These are phyloP conservation scores for Sciurus vulgaris DNA, from an alignment of 2,797 vertebrate genomes.

Conservation along the genomic window DNA sequence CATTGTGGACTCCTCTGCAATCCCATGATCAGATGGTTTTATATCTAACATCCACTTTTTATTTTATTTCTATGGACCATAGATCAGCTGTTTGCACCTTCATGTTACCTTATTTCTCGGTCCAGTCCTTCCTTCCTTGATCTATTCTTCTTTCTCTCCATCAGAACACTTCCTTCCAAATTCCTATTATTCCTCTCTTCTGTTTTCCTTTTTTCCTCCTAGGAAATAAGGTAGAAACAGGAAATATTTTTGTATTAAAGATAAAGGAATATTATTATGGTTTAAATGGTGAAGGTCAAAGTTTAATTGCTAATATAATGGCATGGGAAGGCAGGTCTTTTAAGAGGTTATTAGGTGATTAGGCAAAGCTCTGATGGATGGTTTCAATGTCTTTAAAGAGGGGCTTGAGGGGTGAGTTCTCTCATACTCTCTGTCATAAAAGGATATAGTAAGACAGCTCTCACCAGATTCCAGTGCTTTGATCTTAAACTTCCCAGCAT, in stretches of 20 bases:
- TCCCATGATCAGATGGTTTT: not conserved
- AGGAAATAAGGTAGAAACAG: constrained; percentile 14
- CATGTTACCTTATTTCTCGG: not conserved
- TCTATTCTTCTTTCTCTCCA: not conserved
- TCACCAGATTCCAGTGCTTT: too few relatives aligned
- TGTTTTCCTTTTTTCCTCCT: not conserved
- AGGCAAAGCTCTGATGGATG: too few relatives aligned
- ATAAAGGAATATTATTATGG: not conserved
- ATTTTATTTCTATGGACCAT: not conserved
- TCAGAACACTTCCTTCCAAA: constrained; percentile 3
- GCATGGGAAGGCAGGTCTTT: not conserved
- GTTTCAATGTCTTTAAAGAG: not conserved
- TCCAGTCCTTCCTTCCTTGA: not conserved
- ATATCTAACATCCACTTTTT: not conserved
- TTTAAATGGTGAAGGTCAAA: not conserved
- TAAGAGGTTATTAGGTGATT: too few relatives aligned
- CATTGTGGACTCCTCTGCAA: not conserved
- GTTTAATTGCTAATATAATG: not conserved
- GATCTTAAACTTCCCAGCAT: too few relatives aligned
- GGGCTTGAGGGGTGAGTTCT: not conserved
- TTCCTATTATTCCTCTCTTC: not conserved
- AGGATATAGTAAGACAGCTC: not conserved
- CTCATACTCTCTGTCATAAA: not conserved
- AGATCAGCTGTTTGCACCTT: not conserved
- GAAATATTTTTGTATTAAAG: not conserved